Evolutionary conservation across 2,797 vertebrate genomes (phyloP).

Genomic region (Botia kubotai): DNA sequence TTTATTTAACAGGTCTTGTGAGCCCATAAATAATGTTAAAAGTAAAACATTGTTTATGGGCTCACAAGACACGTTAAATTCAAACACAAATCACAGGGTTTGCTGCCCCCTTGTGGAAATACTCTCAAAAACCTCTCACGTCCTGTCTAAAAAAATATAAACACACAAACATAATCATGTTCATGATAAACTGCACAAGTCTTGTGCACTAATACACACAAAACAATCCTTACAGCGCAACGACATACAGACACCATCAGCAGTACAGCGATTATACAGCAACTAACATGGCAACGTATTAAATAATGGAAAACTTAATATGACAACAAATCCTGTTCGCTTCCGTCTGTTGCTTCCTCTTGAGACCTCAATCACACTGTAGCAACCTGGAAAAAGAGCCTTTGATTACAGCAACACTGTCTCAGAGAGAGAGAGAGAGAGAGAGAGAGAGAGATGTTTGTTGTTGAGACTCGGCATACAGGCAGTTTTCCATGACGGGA

Average conservation of each 20-base stretch:
- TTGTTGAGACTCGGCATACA: constrained; percentile 2
- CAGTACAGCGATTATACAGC: neutral
- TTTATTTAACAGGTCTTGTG: no score
- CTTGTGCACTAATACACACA: no score
- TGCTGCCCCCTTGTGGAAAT: neutral
- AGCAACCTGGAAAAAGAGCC: constrained; percentile 52
- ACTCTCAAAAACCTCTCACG: neutral
- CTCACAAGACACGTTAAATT: neutral
- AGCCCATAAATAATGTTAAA: no score
- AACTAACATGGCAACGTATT: neutral
- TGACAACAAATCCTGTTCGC: constrained; percentile 3
- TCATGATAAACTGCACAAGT: no score
- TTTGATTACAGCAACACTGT: constrained; percentile 55
- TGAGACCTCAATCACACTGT: constrained; percentile 39
- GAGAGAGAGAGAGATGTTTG: constrained; percentile 20
- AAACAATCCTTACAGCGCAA: no score
- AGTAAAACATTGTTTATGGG: no score
- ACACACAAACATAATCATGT: no score
- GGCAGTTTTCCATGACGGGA: constrained; percentile 8
- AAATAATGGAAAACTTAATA: constrained; percentile 1
- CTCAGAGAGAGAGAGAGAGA: neutral
- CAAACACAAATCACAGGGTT: neutral
- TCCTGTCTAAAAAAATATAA: no score
- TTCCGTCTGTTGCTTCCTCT: constrained; percentile 3
- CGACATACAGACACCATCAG: neutral